Base-by-base conservation (phyloP, 2,888 invertebrate genomes). In the Nephrocerus scutellatus region DNA sequence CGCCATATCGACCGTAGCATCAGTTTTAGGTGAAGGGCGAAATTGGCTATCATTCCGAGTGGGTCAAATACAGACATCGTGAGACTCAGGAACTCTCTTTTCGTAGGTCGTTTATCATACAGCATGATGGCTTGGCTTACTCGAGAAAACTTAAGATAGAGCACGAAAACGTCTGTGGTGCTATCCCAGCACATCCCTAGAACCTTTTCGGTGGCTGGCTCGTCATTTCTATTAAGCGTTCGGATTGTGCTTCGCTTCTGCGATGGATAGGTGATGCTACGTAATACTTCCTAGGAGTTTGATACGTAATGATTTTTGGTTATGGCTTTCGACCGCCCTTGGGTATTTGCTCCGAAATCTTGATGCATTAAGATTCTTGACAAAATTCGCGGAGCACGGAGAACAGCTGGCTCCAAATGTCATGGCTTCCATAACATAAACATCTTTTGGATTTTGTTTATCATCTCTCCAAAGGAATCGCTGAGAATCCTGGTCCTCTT, bases 41-140 rank as follows among this genome's bases (percentile, higher is more conserved):
- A n/a, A n/a, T n/a, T n/a, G n/a, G n/a, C n/a, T n/a, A n/a, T n/a
- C n/a, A n/a, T n/a, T n/a, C n/a, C 56, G 5, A 54, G 34, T 0
- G 53, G 54, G 20, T 57, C 53, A 25, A 50, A 59, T 3, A 57
- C 23, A 0, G 55, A 54, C 53, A 57, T 55, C 5, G 51, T 41
- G 1, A 50, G 32, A 1, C 48, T 30, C 1, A 56, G 32, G 6
- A 48, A 25, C 25, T 52, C 41, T 2, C 53, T 38, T 19, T 56
- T 54, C 1, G 50, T 53, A 2, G 50, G 51, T 9, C 30, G 35
- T 8, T 39, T 30, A 9, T 33, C 31, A 4, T 29, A 8, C 28
- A 44, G 20, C 19, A 46, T 30, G n/a, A 21, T 34, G 1, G 28
- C 20, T 9, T 39, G 16, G 4, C 42, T 26, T 14, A n/a, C n/a